Conservation (phyloP, 2,888 invertebrate genomes). For the Tenthredo scrophulariae region DNA sequence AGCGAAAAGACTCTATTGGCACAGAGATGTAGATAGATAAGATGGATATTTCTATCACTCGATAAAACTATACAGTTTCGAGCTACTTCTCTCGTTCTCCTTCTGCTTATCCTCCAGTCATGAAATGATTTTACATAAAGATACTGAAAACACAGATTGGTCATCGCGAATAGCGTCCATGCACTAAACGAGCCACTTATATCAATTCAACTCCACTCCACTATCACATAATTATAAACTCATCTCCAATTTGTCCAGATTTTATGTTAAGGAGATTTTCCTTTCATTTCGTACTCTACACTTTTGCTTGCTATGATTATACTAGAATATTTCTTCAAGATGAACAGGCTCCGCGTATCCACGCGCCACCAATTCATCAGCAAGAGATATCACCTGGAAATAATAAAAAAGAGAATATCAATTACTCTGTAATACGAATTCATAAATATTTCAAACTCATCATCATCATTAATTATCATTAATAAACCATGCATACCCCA, state of each 20-base stretch:
- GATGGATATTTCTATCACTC: neutral
- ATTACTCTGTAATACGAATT: neutral
- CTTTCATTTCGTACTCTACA: conserved; percentile 47
- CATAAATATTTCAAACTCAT: neutral
- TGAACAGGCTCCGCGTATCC: conserved; percentile 89
- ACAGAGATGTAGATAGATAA: conserved; percentile 25
- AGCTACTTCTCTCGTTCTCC: neutral
- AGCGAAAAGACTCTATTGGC: conserved; percentile 36
- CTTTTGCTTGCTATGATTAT: neutral
- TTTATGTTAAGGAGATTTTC: neutral
- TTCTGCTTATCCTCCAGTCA: neutral
- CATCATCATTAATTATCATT: neutral
- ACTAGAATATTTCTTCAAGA: conserved; percentile 65
- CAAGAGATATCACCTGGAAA: conserved; percentile 90
- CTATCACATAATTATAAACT: conserved; percentile 34
- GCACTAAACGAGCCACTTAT: neutral
- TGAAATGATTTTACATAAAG: neutral
- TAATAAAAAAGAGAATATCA: conserved; percentile 70
- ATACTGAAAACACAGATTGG: conserved; percentile 25
- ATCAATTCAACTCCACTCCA: neutral
- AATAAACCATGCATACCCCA: conserved; percentile 82
- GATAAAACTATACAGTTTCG: neutral
- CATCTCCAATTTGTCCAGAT: conserved; percentile 28
- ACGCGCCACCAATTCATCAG: conserved; percentile 91
- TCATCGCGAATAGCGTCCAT: conserved; percentile 32